Evolutionary conservation across 2,113 vertebrate genomes (phyloP).

Genomic region (Apodemus sylvaticus): DNA sequence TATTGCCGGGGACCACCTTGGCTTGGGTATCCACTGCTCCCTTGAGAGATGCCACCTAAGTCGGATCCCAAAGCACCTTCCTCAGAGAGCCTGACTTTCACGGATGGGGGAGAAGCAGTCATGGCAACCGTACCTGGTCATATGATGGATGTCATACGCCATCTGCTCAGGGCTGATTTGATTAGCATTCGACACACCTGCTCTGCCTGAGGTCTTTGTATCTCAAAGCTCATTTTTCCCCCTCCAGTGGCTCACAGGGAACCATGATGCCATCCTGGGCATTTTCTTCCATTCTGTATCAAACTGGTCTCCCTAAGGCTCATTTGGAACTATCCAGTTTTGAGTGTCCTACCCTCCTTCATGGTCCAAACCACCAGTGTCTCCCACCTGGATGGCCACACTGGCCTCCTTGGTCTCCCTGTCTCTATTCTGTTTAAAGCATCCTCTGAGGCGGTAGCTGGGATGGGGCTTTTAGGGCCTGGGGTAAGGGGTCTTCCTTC

Average conservation of each 20-base stretch:
- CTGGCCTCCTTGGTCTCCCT: too few relatives aligned
- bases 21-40: neutral
- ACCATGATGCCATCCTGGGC: neutral
- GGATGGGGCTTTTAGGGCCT: fast-evolving
- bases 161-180: neutral
- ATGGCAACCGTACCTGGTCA: neutral
- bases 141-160: neutral
- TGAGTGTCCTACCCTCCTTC: neutral
- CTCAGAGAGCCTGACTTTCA: neutral
- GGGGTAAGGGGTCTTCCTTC: fast-evolving
- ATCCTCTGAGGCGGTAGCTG: neutral
- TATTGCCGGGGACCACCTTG: neutral
- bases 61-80: neutral
- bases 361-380: neutral
- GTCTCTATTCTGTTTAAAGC: neutral
- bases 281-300: too few relatives aligned
- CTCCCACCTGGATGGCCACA: neutral
- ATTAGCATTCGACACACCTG: neutral
- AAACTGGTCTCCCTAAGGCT: neutral
- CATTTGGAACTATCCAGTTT: neutral
- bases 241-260: too few relatives aligned
- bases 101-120: neutral
- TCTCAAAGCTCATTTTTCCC: neutral
- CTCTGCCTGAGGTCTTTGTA: neutral
- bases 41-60: neutral